phyloP scores from a whole-genome alignment of 30 jellyfish, hydroid and myxozoan species.

The Catostylus mosaicus region DNA sequence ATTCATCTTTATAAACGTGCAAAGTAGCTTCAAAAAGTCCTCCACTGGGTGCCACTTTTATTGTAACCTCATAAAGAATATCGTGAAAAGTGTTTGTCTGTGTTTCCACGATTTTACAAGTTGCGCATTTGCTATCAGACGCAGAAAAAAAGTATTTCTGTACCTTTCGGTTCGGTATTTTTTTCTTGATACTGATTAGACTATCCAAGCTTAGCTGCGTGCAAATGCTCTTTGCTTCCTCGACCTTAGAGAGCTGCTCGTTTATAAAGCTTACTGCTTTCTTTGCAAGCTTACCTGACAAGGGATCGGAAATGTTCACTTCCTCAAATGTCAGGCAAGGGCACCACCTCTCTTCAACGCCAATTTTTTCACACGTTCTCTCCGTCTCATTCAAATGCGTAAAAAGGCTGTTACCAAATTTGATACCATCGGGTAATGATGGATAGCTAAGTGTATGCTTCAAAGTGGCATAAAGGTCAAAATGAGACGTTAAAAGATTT shows the following conservation, averaged over 20 bases:
- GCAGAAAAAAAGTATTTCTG: constrained; percentile 3
- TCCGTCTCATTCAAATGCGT: constrained; percentile 17
- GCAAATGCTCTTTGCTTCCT: constrained; percentile 16
- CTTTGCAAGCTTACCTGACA: constrained; percentile 21
- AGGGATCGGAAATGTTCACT: constrained; percentile 5
- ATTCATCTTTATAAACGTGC: neutral
- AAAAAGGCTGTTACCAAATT: constrained; percentile 55
- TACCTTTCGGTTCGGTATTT: constrained; percentile 13
- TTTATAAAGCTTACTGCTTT: constrained; percentile 34
- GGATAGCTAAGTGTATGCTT: constrained; percentile 52
- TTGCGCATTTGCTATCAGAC: constrained; percentile 39
- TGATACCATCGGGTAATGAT: constrained; percentile 3
- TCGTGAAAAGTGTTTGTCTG: neutral
- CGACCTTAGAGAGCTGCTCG: neutral
- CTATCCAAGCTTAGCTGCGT: constrained; percentile 5
- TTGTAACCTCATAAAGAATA: constrained; percentile 25
- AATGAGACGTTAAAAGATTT: constrained; percentile 52
- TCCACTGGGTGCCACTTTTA: constrained; percentile 49
- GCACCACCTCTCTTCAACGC: constrained; percentile 58
- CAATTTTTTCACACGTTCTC: constrained; percentile 56
- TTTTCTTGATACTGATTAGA: constrained; percentile 20
- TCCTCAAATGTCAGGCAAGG: constrained; percentile 53
- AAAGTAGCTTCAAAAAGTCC: constrained; percentile 70
- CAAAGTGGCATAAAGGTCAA: constrained; percentile 56
- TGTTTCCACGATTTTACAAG: constrained; percentile 12